These are phyloP conservation scores for Pycnomerus fuliginosus DNA, from an alignment of 2,888 invertebrate genomes.

Conservation along the genomic window DNA sequence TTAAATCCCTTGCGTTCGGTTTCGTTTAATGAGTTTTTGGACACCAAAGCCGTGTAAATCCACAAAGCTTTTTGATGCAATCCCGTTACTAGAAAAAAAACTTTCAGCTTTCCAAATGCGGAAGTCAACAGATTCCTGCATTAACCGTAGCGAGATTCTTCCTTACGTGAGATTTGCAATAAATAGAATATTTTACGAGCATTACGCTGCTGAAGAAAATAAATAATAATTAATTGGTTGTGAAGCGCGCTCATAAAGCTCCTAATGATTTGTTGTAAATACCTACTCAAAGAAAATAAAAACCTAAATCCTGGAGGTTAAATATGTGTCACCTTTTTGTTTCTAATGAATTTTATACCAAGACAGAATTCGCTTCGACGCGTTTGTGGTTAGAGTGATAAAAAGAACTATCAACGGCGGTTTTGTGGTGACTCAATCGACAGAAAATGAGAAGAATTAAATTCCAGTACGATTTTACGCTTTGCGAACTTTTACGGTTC, in stretches of 20 bases:
- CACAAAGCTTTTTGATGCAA: conserved; percentile 3
- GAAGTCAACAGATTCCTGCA: no score
- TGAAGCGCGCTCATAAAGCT: conserved; percentile 7
- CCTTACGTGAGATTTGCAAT: conserved; percentile 1
- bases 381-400: conserved; percentile 18
- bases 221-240: conserved; percentile 7
- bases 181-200: conserved; percentile 1
- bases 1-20: conserved; percentile 23
- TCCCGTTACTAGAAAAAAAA: no score
- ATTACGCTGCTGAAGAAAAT: conserved; percentile 3
- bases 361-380: conserved; percentile 12
- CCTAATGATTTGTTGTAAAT: conserved; percentile 3
- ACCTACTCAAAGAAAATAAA: not conserved
- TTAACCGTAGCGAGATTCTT: not conserved
- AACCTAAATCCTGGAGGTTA: conserved; percentile 5
- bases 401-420: conserved; percentile 19
- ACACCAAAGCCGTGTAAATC: conserved; percentile 11
- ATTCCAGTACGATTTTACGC: conserved; percentile 17
- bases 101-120: no score
- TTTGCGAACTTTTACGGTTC: conserved; percentile 16
- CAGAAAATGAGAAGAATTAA: conserved; percentile 22
- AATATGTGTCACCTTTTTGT: conserved; percentile 12
- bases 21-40: conserved; percentile 22
- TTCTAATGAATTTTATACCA: conserved; percentile 11
- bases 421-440: conserved; percentile 23